A percentile compares a stretch with the other conserved stretches of the same genome.
Evolutionary conservation across 2,113 vertebrate species (phyloP).

Genomic region (Rallus limicola): DNA sequence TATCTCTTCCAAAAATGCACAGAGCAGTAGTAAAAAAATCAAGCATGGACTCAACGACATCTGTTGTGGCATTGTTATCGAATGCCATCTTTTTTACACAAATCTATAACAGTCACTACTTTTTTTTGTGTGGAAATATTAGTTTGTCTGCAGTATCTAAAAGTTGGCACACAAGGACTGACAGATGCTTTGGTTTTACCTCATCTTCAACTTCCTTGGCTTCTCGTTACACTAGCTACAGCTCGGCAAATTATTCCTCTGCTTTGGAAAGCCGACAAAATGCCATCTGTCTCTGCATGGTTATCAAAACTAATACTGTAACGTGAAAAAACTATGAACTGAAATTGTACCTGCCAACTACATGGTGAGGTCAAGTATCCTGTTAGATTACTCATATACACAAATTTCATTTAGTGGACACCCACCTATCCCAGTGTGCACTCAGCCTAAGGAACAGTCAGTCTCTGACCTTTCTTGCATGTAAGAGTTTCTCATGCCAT

Average conservation of each 20-base stretch:
- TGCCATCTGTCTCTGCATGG: constrained; percentile 83
- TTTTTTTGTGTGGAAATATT: constrained; percentile 79
- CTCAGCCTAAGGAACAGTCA: constrained; percentile 15
- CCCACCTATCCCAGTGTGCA: not conserved
- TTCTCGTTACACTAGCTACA: constrained; percentile 78
- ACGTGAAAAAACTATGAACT: constrained; percentile 65
- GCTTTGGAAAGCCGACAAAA: constrained; percentile 80
- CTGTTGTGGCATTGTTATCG: constrained; percentile 82
- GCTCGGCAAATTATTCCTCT: constrained; percentile 81
- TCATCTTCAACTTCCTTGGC: constrained; percentile 81
- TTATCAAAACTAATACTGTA: constrained; percentile 81
- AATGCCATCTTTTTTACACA: constrained; percentile 80
- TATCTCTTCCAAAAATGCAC: constrained; percentile 77
- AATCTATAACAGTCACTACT: constrained; percentile 77
- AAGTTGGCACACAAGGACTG: constrained; percentile 74
- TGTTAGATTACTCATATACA: not conserved
- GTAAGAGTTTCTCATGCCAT: constrained; percentile 27
- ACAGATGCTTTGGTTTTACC: constrained; percentile 85
- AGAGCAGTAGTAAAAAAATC: constrained; percentile 80
- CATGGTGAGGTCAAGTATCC: constrained; percentile 15
- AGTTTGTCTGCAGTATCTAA: constrained; percentile 75
- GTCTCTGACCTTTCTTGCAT: constrained; percentile 12
- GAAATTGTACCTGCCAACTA: constrained; percentile 60
- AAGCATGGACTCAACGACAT: constrained; percentile 79
- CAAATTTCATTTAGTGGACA: not conserved